A percentile compares a stretch with the other conserved stretches of the same genome.
phyloP scores from a whole-genome alignment of 23 tunicate genomes.

The Halocynthia roretzi region DNA sequence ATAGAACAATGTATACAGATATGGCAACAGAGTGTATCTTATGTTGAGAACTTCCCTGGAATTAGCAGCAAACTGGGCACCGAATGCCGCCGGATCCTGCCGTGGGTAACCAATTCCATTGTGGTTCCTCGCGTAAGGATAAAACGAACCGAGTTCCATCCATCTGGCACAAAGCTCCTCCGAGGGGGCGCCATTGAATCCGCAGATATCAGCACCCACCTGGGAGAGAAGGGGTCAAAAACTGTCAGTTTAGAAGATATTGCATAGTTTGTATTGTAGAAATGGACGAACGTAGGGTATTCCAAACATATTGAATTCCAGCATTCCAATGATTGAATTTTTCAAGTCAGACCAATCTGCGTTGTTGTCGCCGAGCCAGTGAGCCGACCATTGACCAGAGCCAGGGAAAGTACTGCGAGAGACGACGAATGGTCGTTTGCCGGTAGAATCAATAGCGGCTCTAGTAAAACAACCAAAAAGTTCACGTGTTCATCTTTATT shows the following conservation, averaged over 20 bases:
- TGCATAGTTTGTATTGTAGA: not conserved
- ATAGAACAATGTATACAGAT: constrained; percentile 87
- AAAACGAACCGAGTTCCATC: constrained; percentile 97
- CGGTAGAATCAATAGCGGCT: constrained; percentile 65
- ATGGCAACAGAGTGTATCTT: constrained; percentile 90
- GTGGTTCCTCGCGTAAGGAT: constrained; percentile 92
- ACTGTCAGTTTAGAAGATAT: not conserved
- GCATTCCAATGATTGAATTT: constrained; percentile 89
- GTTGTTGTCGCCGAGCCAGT: constrained; percentile 97
- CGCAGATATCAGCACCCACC: constrained; percentile 99
- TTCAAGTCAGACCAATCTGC: constrained; percentile 76
- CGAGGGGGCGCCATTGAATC: constrained; percentile 60
- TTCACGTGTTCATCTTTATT: no score
- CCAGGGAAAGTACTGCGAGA: constrained; percentile 92
- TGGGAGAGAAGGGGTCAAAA: not conserved
- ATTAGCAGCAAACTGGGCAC: constrained; percentile 66
- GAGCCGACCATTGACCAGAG: constrained; percentile 94
- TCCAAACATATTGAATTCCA: constrained; percentile 95
- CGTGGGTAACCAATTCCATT: constrained; percentile 81
- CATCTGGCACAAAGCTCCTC: constrained; percentile 83
- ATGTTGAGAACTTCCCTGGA: constrained; percentile 37
- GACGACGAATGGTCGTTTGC: constrained; percentile 88
- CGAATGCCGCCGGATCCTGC: constrained; percentile 96
- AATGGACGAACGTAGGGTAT: constrained; percentile 71
- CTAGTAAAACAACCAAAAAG: constrained; percentile 18